phyloP scores from a whole-genome alignment of 1,140 invertebrate species.

The Drosophila ambigua region DNA sequence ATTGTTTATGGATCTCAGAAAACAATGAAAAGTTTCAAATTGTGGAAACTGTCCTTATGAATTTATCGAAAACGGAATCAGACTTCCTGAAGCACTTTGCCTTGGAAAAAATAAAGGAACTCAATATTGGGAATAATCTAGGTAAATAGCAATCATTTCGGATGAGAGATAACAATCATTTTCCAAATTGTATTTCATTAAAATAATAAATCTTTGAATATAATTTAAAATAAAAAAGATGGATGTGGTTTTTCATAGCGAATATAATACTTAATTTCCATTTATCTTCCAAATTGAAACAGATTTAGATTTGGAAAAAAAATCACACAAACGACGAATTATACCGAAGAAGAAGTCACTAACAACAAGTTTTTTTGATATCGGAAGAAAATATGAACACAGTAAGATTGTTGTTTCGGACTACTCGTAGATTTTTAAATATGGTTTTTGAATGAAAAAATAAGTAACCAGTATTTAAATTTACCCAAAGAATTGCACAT shows the following conservation, averaged over 20 bases:
- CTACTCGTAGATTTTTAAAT: no score
- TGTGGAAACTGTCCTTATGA: slow-evolving; percentile 88
- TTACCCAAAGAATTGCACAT: no score
- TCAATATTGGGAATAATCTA: slow-evolving; percentile 92
- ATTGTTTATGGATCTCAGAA: slow-evolving; percentile 92
- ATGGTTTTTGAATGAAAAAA: no score
- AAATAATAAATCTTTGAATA: not conserved
- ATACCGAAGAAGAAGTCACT: slow-evolving; percentile 92
- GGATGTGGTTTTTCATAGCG: not conserved
- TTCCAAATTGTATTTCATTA: not conserved
- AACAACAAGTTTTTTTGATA: slow-evolving; percentile 93
- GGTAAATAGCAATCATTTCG: slow-evolving; percentile 2
- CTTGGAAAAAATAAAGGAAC: slow-evolving; percentile 92
- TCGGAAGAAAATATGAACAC: slow-evolving; percentile 88
- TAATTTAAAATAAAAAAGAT: not conserved
- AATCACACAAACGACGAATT: slow-evolving; percentile 89
- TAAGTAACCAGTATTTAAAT: no score
- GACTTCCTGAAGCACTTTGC: slow-evolving; percentile 92
- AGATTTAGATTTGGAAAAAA: slow-evolving; percentile 82
- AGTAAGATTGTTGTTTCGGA: slow-evolving; percentile 84
- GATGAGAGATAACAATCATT: not conserved
- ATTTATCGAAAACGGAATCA: slow-evolving; percentile 92
- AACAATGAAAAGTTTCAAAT: slow-evolving; percentile 90
- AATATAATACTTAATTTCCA: no score
- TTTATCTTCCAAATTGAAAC: not conserved